Evolutionary conservation across 1,140 invertebrate species (phyloP).

Genomic region (Drosophila varians): DNA sequence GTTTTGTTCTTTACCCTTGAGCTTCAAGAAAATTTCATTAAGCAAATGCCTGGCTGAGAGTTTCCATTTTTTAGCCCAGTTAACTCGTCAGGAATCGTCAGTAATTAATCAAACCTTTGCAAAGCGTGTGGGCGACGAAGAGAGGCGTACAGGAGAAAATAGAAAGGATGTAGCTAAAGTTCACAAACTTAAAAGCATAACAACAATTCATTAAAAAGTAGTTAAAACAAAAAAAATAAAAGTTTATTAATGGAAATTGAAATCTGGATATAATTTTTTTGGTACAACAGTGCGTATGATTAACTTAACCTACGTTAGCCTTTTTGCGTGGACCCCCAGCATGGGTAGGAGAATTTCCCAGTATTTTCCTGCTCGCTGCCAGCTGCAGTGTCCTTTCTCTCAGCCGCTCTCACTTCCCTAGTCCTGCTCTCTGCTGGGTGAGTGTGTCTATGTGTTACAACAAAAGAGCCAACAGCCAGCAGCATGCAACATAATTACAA

Average conservation of each 20-base stretch:
- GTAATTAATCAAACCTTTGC: not conserved
- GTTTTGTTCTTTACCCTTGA: conserved; percentile 27
- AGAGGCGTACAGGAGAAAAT: no score
- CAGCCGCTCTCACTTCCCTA: not conserved
- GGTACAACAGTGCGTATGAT: conserved; percentile 39
- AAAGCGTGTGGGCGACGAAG: conserved; percentile 2
- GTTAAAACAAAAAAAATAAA: not conserved
- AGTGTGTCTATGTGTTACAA: conserved; percentile 15
- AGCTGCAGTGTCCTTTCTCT: conserved; percentile 34
- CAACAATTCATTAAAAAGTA: not conserved
- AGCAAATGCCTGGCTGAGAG: conserved; percentile 18
- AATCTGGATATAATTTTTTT: no score
- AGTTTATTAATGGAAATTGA: no score
- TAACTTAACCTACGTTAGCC: conserved; percentile 17
- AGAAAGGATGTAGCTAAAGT: not conserved
- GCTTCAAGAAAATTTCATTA: conserved; percentile 20
- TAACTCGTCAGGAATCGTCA: not conserved
- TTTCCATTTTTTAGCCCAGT: conserved; percentile 1
- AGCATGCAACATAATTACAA: conserved; percentile 72
- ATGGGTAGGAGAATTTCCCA: conserved; percentile 37
- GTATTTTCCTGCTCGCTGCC: conserved; percentile 34
- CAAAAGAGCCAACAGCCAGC: conserved; percentile 20
- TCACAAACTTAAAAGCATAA: no score
- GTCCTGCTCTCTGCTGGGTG: not conserved
- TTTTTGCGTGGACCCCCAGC: conserved; percentile 33